These are phyloP conservation scores for Zalophus californianus DNA, from an alignment of 2,797 vertebrate genomes.

Conservation along the genomic window DNA sequence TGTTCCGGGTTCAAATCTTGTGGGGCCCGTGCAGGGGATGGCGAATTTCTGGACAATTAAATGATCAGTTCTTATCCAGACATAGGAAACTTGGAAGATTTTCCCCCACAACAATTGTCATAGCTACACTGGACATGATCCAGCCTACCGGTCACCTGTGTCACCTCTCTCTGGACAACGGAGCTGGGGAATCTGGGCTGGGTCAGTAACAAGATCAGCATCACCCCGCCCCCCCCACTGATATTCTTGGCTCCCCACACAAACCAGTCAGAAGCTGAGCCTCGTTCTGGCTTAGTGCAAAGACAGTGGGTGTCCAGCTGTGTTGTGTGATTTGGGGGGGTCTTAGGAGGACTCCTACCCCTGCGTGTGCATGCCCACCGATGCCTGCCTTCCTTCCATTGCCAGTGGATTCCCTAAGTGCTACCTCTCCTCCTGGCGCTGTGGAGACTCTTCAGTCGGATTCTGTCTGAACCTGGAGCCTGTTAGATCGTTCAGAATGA, in stretches of 20 bases:
- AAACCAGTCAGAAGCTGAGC: background rate
- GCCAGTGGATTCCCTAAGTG: rapidly evolving
- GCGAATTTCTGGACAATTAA: background rate
- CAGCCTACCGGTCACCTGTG: background rate
- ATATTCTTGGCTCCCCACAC: background rate
- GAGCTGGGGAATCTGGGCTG: background rate
- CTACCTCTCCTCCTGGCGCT: background rate
- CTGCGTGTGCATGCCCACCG: rapidly evolving
- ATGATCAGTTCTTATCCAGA: background rate
- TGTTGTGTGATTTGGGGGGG: background rate
- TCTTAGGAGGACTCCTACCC: background rate
- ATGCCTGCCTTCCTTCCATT: rapidly evolving
- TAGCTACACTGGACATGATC: background rate
- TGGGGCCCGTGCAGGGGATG: background rate
- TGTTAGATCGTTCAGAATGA: background rate
- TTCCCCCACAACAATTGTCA: background rate
- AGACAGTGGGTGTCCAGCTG: background rate
- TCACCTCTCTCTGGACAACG: background rate
- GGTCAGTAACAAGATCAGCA: rapidly evolving
- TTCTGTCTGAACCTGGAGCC: background rate
- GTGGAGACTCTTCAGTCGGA: background rate
- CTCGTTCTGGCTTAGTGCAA: background rate
- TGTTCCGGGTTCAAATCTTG: background rate
- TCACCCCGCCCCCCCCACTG: background rate
- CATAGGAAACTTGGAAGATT: background rate